Percentiles rank a stretch among this genome's conserved stretches.
phyloP scores from a whole-genome alignment of 1,140 invertebrate genomes.

The Triops cancriformis region DNA sequence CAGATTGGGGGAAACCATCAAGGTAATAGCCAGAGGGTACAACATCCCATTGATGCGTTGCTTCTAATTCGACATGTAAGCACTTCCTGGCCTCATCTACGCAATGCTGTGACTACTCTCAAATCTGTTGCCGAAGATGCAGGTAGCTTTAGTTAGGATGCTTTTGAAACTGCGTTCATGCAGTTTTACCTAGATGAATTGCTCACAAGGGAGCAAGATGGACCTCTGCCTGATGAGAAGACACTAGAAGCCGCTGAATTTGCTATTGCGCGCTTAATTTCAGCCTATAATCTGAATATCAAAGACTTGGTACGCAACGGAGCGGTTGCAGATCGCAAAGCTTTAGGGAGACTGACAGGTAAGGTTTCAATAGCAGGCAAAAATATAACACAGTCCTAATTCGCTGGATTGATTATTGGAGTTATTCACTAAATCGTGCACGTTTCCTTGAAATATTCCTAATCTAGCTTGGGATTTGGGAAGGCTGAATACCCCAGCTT shows the following conservation, averaged over 20 bases:
- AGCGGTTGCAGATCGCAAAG: not conserved
- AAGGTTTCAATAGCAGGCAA: too few species aligned
- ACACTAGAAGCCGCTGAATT: not conserved
- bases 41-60: constrained; percentile 19
- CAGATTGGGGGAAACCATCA: not conserved
- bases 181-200: not conserved
- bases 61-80: constrained; percentile 3
- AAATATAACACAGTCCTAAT: too few species aligned
- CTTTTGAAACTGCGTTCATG: not conserved
- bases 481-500: not conserved
- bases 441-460: too few species aligned
- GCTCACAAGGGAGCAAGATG: not conserved
- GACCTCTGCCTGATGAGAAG: not conserved
- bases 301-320: constrained; percentile 2
- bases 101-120: not conserved
- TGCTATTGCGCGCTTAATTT: not conserved
- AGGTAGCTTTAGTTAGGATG: not conserved
- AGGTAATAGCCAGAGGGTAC: constrained; percentile 16
- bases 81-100: not conserved
- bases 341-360: not conserved
- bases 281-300: not conserved
- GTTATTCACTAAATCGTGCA: too few species aligned
- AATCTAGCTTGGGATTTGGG: constrained; percentile 11
- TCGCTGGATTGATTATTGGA: too few species aligned
- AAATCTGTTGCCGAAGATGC: not conserved